A percentile compares a stretch with the other conserved stretches of the same genome.
phyloP scores from a whole-genome alignment of 2,797 vertebrate species.

The Malacoctenus gilli region DNA sequence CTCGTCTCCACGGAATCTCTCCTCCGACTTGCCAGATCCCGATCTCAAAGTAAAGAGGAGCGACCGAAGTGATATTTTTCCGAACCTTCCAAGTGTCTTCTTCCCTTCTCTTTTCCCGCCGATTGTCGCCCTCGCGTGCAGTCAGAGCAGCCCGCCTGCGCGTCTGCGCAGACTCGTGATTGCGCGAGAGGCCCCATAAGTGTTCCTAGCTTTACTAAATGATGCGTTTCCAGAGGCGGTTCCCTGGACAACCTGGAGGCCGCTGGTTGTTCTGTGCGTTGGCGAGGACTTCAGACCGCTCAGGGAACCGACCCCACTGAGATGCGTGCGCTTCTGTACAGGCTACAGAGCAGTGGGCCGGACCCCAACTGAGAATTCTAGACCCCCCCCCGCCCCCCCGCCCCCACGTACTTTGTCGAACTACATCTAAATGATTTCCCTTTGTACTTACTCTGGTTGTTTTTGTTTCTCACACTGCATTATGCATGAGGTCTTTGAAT shows the following conservation, averaged over 20 bases:
- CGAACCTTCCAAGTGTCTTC: slow-evolving; percentile 69
- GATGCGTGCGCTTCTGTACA: slow-evolving; percentile 79
- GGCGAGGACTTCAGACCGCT: slow-evolving; percentile 23
- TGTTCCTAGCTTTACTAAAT: slow-evolving; percentile 71
- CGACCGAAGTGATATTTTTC: slow-evolving; percentile 63
- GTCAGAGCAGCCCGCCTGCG: slow-evolving; percentile 46
- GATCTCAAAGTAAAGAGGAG: slow-evolving; percentile 34
- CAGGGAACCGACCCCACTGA: slow-evolving; percentile 53
- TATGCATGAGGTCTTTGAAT: slow-evolving; percentile 81
- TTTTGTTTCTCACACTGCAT: slow-evolving; percentile 67
- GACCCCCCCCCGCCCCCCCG: too few relatives aligned
- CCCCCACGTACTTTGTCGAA: slow-evolving; percentile 27
- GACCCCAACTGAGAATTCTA: slow-evolving; percentile 83
- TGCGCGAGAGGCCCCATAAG: slow-evolving; percentile 55
- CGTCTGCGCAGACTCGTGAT: slow-evolving; percentile 56
- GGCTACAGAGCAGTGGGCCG: slow-evolving; percentile 86
- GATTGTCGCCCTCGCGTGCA: slow-evolving; percentile 63
- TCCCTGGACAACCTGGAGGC: slow-evolving; percentile 40
- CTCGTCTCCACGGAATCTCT: slow-evolving; percentile 8
- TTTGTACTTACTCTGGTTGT: slow-evolving; percentile 45
- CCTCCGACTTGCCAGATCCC: slow-evolving; percentile 25
- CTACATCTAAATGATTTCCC: slow-evolving; percentile 23
- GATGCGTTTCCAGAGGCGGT: slow-evolving; percentile 27
- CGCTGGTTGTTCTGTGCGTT: too few relatives aligned
- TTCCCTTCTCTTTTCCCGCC: slow-evolving; percentile 48